These are phyloP conservation scores for Porites divaricata DNA, from an alignment of 92 coral and sea anemone species.

Conservation along the genomic window DNA sequence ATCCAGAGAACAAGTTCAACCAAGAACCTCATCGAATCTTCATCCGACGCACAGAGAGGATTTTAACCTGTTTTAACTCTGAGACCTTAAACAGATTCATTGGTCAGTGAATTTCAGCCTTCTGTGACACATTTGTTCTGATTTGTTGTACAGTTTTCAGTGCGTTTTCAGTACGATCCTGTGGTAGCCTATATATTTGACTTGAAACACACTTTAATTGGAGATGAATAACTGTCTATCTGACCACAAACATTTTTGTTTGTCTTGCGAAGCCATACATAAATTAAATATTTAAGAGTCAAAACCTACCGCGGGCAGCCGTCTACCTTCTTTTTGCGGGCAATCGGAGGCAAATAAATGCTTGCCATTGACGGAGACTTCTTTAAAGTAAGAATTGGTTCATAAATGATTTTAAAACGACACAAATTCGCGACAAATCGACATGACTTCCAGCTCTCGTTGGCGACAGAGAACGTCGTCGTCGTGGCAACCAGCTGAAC, in stretches of 20 bases:
- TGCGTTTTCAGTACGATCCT: too few relatives aligned
- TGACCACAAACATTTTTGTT: slow-evolving; percentile 40
- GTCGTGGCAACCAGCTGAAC: slow-evolving; percentile 48
- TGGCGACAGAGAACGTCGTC: slow-evolving; percentile 11
- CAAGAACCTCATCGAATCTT: too few relatives aligned
- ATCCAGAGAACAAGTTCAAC: too few relatives aligned
- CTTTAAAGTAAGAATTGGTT: neutral
- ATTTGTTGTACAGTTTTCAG: too few relatives aligned
- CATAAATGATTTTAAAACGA: neutral
- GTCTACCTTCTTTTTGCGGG: slow-evolving; percentile 96
- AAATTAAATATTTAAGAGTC: slow-evolving; percentile 37
- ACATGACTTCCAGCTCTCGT: neutral
- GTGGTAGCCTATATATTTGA: neutral
- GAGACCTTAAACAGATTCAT: too few relatives aligned
- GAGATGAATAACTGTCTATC: slow-evolving; percentile 22
- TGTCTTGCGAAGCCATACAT: slow-evolving; percentile 33
- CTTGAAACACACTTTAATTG: slow-evolving; percentile 6
- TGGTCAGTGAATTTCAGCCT: too few relatives aligned
- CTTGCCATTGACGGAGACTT: slow-evolving; percentile 71
- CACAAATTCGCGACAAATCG: neutral
- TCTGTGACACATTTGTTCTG: too few relatives aligned
- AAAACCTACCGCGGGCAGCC: slow-evolving; percentile 85
- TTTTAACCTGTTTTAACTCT: too few relatives aligned
- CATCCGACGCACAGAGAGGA: too few relatives aligned
- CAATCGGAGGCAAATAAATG: slow-evolving; percentile 96